These are phyloP conservation scores for Drosophila littoralis DNA, from an alignment of 1,140 invertebrate species.

Conservation along the genomic window DNA sequence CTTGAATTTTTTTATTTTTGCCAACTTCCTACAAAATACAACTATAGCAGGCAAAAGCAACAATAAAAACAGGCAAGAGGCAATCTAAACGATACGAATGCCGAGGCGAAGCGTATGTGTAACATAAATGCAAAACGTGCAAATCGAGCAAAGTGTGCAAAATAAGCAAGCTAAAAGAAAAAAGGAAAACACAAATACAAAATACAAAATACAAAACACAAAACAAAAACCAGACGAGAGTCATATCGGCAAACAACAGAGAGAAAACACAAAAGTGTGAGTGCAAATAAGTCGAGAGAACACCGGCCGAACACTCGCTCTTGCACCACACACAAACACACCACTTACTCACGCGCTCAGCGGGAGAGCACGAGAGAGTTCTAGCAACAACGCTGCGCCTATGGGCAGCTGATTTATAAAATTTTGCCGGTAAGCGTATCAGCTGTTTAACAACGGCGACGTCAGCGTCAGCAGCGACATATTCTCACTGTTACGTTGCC, in stretches of 20 bases:
- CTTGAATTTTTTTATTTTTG: conserved; percentile 45
- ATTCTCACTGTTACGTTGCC: conserved; percentile 44
- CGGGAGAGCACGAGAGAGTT: conserved; percentile 17
- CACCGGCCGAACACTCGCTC: conserved; percentile 8
- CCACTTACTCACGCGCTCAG: conserved; percentile 12
- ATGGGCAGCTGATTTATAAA: conserved; percentile 67
- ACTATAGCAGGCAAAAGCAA: conserved; percentile 22
- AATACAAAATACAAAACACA: conserved; percentile 51
- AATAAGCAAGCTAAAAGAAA: conserved; percentile 23
- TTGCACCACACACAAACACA: neutral
- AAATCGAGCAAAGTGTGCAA: conserved; percentile 42
- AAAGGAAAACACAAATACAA: conserved; percentile 36
- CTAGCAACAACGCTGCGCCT: conserved; percentile 19
- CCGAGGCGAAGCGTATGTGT: conserved; percentile 41
- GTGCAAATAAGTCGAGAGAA: conserved; percentile 18
- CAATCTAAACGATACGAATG: conserved; percentile 43
- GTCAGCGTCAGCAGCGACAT: conserved; percentile 35
- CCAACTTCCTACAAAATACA: conserved; percentile 66
- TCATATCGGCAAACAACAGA: conserved; percentile 22
- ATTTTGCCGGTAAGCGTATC: conserved; percentile 75
- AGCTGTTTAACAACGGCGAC: conserved; percentile 59
- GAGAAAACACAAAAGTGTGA: conserved; percentile 24
- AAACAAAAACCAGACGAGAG: conserved; percentile 50
- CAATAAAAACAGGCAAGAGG: conserved; percentile 28
- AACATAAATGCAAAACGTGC: conserved; percentile 51